Base-by-base conservation (phyloP, 2,888 invertebrate species). In the Heliconius cydno region DNA sequence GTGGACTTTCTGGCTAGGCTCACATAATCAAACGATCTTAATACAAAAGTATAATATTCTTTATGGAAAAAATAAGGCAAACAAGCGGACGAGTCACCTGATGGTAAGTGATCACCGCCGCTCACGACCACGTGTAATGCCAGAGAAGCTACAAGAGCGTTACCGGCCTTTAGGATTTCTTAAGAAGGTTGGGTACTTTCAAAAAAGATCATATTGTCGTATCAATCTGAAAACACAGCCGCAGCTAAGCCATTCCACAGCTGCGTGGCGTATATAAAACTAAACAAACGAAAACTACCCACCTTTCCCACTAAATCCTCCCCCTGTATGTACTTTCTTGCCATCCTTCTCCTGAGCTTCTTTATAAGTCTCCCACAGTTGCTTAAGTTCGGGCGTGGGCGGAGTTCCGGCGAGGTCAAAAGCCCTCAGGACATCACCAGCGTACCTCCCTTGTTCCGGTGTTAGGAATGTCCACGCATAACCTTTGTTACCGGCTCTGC, bases 391-490 rank as follows among this genome's bases (percentile, higher is more conserved):
- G 5, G 96, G 96, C 0, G 99, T 98, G 1, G 98, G 97, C 0
- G 96, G 87, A 0, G 96, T 95, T 12, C 97, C 96, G 0, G 99
- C 98, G 65, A 98, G 91, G 88, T 99, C 99, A 82, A 99, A 96
- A 0, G 99, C 99, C 75, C 98, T 96, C 77, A 98, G 95, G 81
- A 99, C 97, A 89, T 99, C 99, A 15, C 98, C 99, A 0, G 99
- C 97, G 94, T 99, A 98, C 77, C 98, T 96, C 25, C 98, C 98
- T 90, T 99, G 99, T 82, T 99, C 99, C 0, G 98, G 97, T 0
- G 99, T 98, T 12, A 99, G 96, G 91, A 99, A 99, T 0, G 99
- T 99, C 95, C 98, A 99, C 0, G 99, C 99, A 92, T 96, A 98
- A 9, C 99, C 99, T 90, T 99, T 99, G 91, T 99, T 99, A 1